phyloP scores from a whole-genome alignment of 2,888 invertebrate species.

The Alloplasta piceator region DNA sequence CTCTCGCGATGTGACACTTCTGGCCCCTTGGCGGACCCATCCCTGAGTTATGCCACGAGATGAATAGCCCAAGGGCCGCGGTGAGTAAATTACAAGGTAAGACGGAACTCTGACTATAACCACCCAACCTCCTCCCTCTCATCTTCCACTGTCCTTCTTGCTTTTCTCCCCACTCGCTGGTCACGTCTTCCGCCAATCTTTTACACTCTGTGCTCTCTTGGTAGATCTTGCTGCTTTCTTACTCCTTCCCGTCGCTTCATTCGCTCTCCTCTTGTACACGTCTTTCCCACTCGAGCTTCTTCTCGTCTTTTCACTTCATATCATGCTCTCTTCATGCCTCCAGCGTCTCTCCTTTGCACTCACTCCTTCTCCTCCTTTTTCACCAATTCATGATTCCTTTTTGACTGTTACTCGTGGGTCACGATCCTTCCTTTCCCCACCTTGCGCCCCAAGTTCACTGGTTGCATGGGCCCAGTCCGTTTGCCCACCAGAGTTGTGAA shows the following conservation, averaged over 20 bases:
- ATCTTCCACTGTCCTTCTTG: slow-evolving; percentile 56
- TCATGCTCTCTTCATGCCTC: slow-evolving; percentile 15
- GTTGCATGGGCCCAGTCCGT: background rate
- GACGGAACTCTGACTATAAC: slow-evolving; percentile 78
- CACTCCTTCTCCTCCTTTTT: slow-evolving; percentile 51
- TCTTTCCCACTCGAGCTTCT: background rate
- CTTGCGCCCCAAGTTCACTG: background rate
- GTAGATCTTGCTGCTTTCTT: slow-evolving; percentile 31
- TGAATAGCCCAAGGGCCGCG: slow-evolving; percentile 80
- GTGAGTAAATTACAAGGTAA: slow-evolving; percentile 83
- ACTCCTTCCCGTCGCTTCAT: slow-evolving; percentile 48
- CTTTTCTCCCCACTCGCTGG: slow-evolving; percentile 57
- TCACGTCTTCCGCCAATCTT: slow-evolving; percentile 31
- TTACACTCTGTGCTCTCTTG: slow-evolving; percentile 34
- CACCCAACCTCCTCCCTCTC: slow-evolving; percentile 58
- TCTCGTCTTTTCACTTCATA: slow-evolving; percentile 29
- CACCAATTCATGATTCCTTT: background rate
- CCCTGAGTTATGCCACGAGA: slow-evolving; percentile 80
- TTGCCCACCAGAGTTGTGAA: slow-evolving; percentile 8
- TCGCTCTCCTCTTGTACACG: slow-evolving; percentile 29
- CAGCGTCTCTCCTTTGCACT: slow-evolving; percentile 15
- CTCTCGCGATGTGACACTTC: slow-evolving; percentile 73
- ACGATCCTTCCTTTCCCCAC: slow-evolving; percentile 12
- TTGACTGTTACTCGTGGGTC: slow-evolving; percentile 21
- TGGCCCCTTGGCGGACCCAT: slow-evolving; percentile 72